Base-by-base conservation (phyloP, 2,888 invertebrate species). In the Dysmachus trigonus region DNA sequence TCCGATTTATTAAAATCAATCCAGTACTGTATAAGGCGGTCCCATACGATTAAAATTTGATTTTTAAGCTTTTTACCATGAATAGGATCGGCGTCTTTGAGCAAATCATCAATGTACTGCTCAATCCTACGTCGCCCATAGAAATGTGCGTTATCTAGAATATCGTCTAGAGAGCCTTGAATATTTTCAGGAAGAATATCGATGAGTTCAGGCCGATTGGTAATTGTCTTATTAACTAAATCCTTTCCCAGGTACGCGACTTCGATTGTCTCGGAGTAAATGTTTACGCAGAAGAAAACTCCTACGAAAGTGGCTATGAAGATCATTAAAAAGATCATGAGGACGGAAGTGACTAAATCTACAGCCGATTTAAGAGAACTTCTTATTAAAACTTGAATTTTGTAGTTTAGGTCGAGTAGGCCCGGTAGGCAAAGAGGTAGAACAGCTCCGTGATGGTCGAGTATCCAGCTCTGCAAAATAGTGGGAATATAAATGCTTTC, bases 231-330 rank as follows among this genome's bases (percentile, higher is more conserved):
- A 92, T 98, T 98, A 35, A 98, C 94, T 7, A 98, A 94, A 91
- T 97, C 97, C 87, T 97, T 96, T 53, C 96, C 96, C 87, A 98
- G 94, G 91, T 97, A 96, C 15, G 98, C 95, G 85, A 99, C 94
- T 90, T 98, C 97, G 91, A 98, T 96, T 1, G 97, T 97, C 93
- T 99, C 99, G 0, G 97, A 96, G 91, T 99, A 98, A 89, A 98
- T 96, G 96, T 98, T 92, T 2, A 93, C 91, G 87, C 91, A 92
- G 84, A 91, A 91, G 91, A 98, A 97, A 87, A 98, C 94, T 38
- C 96, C 95, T 74, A 96, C 95, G 89, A 97, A 95, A 81, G 95
- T 94, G 22, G 96, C 94, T 89, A 97, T 96, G 35, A 98, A 91
- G 85, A 98, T 94, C 84, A 98, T 94, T n/a, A 96, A 95, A 82